Percentiles rank a stretch among this genome's conserved stretches.
Conservation (phyloP, 2,888 invertebrate species). For the Siphonodentalium dalli region DNA sequence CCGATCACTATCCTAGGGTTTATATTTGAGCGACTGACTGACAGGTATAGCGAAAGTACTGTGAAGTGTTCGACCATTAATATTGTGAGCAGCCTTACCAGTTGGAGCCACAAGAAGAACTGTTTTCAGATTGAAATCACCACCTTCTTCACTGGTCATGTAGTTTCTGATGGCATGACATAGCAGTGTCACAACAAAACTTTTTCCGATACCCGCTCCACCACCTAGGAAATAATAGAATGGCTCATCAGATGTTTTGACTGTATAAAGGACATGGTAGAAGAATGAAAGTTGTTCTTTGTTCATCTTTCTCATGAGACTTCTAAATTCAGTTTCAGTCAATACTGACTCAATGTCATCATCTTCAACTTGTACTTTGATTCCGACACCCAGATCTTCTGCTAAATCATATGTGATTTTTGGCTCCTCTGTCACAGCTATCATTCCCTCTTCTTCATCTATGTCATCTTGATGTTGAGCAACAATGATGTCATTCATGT, state of each 20-base stretch:
- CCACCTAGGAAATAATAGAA: conserved; percentile 29
- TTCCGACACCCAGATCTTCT: conserved; percentile 16
- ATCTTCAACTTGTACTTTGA: conserved; percentile 5
- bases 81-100: conserved; percentile 21
- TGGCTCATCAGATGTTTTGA: conserved; percentile 21
- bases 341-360: conserved; percentile 9
- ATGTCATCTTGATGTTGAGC: conserved; percentile 16
- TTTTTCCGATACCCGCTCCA: conserved; percentile 35
- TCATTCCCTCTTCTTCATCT: conserved; percentile 5
- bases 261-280: conserved; percentile 17
- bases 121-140: background rate
- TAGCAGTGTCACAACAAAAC: conserved; percentile 14
- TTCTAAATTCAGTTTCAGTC: conserved; percentile 16
- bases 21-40: conserved; percentile 17
- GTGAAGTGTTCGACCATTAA: conserved; percentile 16
- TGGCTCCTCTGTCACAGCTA: background rate
- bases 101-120: conserved; percentile 22
- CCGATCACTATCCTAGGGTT: conserved; percentile 7
- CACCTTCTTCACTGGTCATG: background rate
- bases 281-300: conserved; percentile 23
- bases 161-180: conserved; percentile 11
- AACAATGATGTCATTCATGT: too few relatives aligned
- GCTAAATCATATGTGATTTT: conserved; percentile 14
- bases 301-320: conserved; percentile 22
- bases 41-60: conserved; percentile 16